Conservation (phyloP, 2,888 invertebrate species). For the Clusia tigrina region DNA sequence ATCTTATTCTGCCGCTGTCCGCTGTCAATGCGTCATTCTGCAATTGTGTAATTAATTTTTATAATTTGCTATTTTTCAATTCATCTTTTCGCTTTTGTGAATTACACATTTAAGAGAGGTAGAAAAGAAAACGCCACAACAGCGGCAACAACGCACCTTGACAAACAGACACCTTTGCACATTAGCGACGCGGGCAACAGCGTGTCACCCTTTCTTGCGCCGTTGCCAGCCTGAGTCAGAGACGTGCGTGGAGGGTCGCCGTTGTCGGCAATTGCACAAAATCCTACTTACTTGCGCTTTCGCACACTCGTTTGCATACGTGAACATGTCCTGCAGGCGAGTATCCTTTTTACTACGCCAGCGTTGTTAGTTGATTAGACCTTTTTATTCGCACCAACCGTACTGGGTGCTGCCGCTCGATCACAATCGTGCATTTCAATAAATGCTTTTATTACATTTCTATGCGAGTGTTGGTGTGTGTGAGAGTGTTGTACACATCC, state of each 20-base stretch:
- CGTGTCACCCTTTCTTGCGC: neutral
- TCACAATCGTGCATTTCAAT: neutral
- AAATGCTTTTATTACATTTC: neutral
- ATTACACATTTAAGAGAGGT: neutral
- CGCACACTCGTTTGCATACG: conserved; percentile 38
- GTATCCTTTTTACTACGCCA: too few species aligned
- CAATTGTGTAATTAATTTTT: conserved; percentile 30
- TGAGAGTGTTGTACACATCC: conserved; percentile 22
- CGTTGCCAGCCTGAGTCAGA: conserved; percentile 10
- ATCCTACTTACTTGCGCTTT: conserved; percentile 26
- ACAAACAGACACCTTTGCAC: conserved; percentile 36
- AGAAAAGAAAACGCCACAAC: neutral
- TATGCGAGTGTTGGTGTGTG: too few species aligned
- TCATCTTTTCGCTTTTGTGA: conserved; percentile 3
- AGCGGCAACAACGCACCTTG: conserved; percentile 28
- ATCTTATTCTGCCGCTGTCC: conserved; percentile 10
- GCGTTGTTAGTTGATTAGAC: conserved; percentile 7
- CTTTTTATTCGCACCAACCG: neutral
- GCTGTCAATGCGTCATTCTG: conserved; percentile 12
- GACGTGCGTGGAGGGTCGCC: too few species aligned
- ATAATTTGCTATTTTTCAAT: conserved; percentile 11
- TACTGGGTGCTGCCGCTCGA: conserved; percentile 16
- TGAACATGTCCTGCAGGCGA: conserved; percentile 31
- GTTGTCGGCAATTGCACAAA: neutral
- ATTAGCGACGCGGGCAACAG: conserved; percentile 11